These are phyloP conservation scores for Pollimyrus isidori DNA, from an alignment of 2,113 vertebrate genomes.

Conservation along the genomic window DNA sequence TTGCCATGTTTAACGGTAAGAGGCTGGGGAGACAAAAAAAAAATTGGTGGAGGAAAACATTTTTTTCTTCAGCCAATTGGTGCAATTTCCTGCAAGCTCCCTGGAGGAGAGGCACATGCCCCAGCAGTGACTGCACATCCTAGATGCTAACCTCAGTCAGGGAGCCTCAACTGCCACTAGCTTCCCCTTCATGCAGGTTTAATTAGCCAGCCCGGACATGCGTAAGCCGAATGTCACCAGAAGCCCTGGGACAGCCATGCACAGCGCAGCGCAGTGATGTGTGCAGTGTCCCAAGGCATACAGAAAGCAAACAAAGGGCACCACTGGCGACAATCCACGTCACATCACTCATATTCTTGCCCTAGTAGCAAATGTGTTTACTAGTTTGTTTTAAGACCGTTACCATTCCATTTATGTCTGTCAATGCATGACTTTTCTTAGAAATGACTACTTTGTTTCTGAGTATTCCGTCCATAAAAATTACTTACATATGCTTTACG, in stretches of 20 bases:
- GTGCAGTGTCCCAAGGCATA: neutral
- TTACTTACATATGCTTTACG: neutral
- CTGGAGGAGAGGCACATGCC: neutral
- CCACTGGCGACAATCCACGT: neutral
- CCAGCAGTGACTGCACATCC: neutral
- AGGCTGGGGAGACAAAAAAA: neutral
- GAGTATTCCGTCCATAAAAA: neutral
- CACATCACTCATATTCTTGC: neutral
- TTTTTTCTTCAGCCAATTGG: neutral
- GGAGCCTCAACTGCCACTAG: neutral
- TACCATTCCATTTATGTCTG: neutral
- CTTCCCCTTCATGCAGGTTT: slow-evolving; percentile 12
- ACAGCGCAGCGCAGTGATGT: neutral
- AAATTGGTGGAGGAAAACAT: neutral
- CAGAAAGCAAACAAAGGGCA: neutral
- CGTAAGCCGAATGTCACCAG: slow-evolving; percentile 3
- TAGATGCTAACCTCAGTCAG: neutral
- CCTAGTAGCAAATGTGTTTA: neutral
- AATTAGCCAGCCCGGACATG: neutral
- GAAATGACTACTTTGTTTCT: neutral
- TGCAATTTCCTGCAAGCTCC: neutral
- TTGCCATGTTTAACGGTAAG: neutral
- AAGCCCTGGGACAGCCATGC: neutral
- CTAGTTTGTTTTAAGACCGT: neutral
- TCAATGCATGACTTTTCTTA: neutral